Evolutionary conservation across 2,113 vertebrate species (phyloP), one percentile per base, ranked within the genome.

Genomic region (Anhinga rufa): DNA sequence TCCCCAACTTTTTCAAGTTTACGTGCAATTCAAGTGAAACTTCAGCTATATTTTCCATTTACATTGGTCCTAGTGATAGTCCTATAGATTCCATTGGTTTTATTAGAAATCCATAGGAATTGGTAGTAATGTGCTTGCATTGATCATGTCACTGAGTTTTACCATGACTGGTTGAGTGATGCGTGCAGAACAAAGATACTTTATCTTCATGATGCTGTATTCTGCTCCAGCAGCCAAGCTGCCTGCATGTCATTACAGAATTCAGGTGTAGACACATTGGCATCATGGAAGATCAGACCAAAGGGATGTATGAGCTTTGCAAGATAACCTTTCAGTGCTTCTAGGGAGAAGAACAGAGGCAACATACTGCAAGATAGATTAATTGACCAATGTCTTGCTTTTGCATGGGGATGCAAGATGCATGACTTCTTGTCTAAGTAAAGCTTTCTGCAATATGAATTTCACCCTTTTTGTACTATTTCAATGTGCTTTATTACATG

Each of bases 71-170:
- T 54, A 32, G 21, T 29, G 25, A 40, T 28, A 66, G 46, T 57
- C 58, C 48, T 77, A 34, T 3, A 70, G 46, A 42, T 77, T 54
- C 29, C 55, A 31, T 1, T 75, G 64, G 6, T 64, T 78, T 49
- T 74, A 6, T 58, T 57, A 77, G 46, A 89, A 77, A 61, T 77
- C 36, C 8, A 3, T 3, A 80, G 42, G 54, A 74, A 25, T 9
- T 78, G 72, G 38, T 17, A 31, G 40, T 24, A 38, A 68, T 18
- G 29, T 61, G 17, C 10, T 93, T 78, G 28, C 14, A 17, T 76
- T 82, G 17, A 9, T 34, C 10, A 0, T 32, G 4, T 61, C 1
- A 0, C 58, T 61, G 70, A 29, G 32, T 38, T 82, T 26, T 1
- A 22, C 58, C 21, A 19, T 24, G 32, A 34, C 54, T 48, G 9